Evolutionary conservation across 2,113 vertebrate genomes (phyloP).

Genomic region (Gnathonemus longibarbis): DNA sequence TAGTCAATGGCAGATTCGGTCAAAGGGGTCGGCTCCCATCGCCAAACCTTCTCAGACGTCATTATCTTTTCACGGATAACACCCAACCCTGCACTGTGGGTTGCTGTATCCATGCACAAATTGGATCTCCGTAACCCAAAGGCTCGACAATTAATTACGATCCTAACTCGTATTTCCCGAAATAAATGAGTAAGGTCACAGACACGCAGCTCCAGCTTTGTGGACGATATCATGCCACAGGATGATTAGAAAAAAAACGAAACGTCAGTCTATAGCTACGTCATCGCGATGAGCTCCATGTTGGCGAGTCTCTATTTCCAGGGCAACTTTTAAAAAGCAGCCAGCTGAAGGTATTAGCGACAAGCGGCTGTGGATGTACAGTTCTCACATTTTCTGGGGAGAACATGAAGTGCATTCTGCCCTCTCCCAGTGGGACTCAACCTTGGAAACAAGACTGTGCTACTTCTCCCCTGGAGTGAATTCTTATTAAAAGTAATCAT

Average conservation of each 20-base stretch:
- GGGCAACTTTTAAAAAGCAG: not conserved
- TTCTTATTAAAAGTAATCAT: constrained; percentile 25
- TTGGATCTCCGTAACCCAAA: not conserved
- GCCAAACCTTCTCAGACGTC: not conserved
- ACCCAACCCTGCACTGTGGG: not conserved
- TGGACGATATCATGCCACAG: not conserved
- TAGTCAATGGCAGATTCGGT: not conserved
- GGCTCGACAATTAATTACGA: not conserved
- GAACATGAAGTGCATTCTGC: not conserved
- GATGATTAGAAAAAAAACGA: not conserved
- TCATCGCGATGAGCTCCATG: not conserved
- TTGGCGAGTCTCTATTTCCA: not conserved
- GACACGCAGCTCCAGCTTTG: not conserved
- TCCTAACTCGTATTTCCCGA: not conserved
- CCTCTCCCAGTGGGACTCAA: not conserved
- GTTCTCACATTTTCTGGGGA: not conserved
- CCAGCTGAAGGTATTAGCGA: not conserved
- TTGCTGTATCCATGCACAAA: not conserved
- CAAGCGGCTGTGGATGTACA: not conserved
- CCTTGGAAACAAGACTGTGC: not conserved
- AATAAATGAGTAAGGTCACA: not conserved
- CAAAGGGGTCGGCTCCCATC: not conserved
- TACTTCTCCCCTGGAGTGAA: constrained; percentile 18
- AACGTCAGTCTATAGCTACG: not conserved
- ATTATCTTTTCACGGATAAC: not conserved